These are phyloP conservation scores for Lineus longissimus DNA, from an alignment of 1,140 invertebrate genomes.

Conservation along the genomic window DNA sequence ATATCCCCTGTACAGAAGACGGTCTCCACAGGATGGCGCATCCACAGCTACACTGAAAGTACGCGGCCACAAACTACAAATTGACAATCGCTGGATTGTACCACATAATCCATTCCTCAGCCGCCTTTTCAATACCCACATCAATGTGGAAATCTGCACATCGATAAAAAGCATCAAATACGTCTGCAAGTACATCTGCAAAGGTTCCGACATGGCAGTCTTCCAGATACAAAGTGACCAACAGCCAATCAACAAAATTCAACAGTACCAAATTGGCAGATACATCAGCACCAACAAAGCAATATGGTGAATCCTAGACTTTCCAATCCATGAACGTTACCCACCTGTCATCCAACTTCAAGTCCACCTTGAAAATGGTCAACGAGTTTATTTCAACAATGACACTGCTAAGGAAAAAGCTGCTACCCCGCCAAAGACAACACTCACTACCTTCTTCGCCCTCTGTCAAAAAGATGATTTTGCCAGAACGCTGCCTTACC, in stretches of 20 bases:
- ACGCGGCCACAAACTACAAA: background rate
- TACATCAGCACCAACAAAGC: constrained; percentile 37
- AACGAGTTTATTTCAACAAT: constrained; percentile 50
- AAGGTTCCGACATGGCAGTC: constrained; percentile 33
- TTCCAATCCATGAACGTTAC: constrained; percentile 47
- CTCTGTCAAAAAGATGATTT: constrained; percentile 39
- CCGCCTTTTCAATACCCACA: constrained; percentile 22
- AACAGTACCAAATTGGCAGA: constrained; percentile 23
- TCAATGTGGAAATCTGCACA: constrained; percentile 27
- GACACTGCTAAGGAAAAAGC: constrained; percentile 31
- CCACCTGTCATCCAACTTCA: constrained; percentile 50
- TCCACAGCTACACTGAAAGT: background rate
- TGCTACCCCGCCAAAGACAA: constrained; percentile 41
- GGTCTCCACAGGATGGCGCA: background rate
- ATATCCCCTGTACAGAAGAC: constrained; percentile 6
- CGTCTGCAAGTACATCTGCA: no score
- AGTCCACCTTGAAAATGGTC: constrained; percentile 56
- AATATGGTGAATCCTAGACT: constrained; percentile 33
- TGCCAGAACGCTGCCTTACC: constrained; percentile 37
- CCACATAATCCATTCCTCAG: constrained; percentile 22
- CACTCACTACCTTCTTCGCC: constrained; percentile 50
- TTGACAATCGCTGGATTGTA: no score
- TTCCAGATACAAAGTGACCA: background rate
- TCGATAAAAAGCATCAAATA: constrained; percentile 29
- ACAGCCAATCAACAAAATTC: constrained; percentile 8